Evolutionary conservation across 2,113 vertebrate genomes (phyloP), one percentile per base, ranked within the genome.

Genomic region (Mesocricetus auratus): DNA sequence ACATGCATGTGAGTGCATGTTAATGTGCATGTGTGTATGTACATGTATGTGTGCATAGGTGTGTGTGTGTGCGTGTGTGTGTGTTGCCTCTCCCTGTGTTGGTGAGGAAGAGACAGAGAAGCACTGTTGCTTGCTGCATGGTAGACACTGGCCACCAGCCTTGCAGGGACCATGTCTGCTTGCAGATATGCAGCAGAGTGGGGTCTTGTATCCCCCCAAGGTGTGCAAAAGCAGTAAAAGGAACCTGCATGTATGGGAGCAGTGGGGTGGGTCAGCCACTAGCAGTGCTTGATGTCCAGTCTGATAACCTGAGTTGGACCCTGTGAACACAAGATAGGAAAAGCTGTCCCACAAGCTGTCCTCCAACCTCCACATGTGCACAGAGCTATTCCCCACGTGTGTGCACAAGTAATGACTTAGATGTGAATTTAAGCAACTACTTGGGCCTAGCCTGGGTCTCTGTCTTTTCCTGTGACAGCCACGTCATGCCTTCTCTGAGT

Each of bases 171-270:
- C 33, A 64, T 11, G 0, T 39, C 39, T 36, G 45, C 39, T 60
- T 78, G 22, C 12, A 50, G n/a, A 17, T 1, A 1, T 10, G 22
- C 62, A 1, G 4, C 29, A 47, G 10, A 50, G 3, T 1, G 0
- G 21, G 36, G 26, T 1, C 42, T 4, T 0, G 2, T 3, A 1
- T 22, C 7, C 56, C 17, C 26, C 5, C 1, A 7, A n/a, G 24
- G 0, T 17, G 4, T 68, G 31, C 33, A 10, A 33, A 31, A n/a
- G 3, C 53, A 33, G 5, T 36, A 62, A 47, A 29, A 29, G 21
- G 17, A 11, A 22, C 33, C 31, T 33, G 50, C 77, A 50, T 68
- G 17, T 24, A 7, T 15, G 2, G 62, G 31, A 64, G 42, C 42
- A 36, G n/a, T 7, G 11, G 33, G 5, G 47, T 47, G 31, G 26